These are phyloP conservation scores for Semnornis frantzii DNA, from an alignment of 2,113 vertebrate genomes.

Conservation along the genomic window DNA sequence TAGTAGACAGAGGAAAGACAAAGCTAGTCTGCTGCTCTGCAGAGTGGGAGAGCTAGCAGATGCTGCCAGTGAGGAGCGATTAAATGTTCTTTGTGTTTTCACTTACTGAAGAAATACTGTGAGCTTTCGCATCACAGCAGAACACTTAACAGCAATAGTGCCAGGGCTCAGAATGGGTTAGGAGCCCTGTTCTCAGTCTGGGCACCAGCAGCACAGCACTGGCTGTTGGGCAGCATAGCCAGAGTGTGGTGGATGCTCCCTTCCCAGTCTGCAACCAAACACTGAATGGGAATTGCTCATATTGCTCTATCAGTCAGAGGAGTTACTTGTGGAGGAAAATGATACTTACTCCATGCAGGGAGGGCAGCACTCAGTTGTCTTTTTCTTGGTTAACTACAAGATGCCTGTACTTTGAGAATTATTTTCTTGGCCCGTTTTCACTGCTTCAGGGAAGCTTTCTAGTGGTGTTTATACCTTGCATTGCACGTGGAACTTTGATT, in stretches of 20 bases:
- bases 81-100: neutral
- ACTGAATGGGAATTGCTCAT: neutral
- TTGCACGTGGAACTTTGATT: neutral
- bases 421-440: neutral
- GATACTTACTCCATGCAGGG: neutral
- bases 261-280: neutral
- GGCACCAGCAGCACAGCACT: neutral
- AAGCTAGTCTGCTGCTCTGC: neutral
- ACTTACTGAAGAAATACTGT: neutral
- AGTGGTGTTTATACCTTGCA: neutral
- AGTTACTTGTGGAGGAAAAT: neutral
- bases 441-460: neutral
- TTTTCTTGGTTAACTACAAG: neutral
- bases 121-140: neutral
- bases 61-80: neutral
- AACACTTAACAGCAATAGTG: neutral
- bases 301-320: neutral
- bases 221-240: fast-evolving
- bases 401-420: neutral
- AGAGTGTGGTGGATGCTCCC: neutral
- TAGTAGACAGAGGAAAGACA: neutral
- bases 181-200: neutral
- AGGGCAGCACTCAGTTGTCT: neutral
- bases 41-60: neutral
- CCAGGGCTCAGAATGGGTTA: neutral